Base-by-base conservation (phyloP, 2,113 vertebrate genomes). In the Polypterus senegalus region DNA sequence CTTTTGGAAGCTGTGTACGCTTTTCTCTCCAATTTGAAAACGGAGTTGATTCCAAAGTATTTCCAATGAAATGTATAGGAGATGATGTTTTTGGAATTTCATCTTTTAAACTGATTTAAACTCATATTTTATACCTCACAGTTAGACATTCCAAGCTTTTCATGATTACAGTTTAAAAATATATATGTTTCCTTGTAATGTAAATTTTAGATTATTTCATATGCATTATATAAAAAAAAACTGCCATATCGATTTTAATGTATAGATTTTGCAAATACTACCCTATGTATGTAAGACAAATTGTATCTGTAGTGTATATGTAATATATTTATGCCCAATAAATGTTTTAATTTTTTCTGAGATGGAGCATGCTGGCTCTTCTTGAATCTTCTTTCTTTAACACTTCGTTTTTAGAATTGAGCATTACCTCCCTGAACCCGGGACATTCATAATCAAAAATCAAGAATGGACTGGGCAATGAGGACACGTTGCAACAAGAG, bases 241-340 rank as follows among this genome's bases (percentile, higher is more conserved):
- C 92, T 91, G 91, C 91, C 91, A 90, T 97, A 97, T 96, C 92
- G 83, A 91, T 91, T 94, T 93, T 95, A 98, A 94, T 99, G 96
- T 99, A 98, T 99, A 98, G 93, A 93, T 95, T 96, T 97, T 97
- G 91, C 91, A 95, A 95, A 96, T 94, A 95, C 86, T 94, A 96
- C 90, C 88, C 93, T 94, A 88, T 94, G 90, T 93, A 98, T 93
- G 95, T 98, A 96, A 97, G 91, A 95, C 93, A 95, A 96, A 94
- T 91, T 92, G 91, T 98, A 98, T 92, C 92, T 91, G 92, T 98
- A 98, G 96, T 93, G 92, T 97, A 97, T 94, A 97, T 98, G 94
- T 98, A 97, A 98, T 99, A 98, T 99, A 98, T 98, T 99, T 99
- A 99, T 95, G 95, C 96, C 85, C 96, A 99, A 98, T 98, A 99